Percentiles rank a stretch among this genome's conserved stretches.
Conservation (phyloP, 2,797 vertebrate species). For the Neoniphon sammara region DNA sequence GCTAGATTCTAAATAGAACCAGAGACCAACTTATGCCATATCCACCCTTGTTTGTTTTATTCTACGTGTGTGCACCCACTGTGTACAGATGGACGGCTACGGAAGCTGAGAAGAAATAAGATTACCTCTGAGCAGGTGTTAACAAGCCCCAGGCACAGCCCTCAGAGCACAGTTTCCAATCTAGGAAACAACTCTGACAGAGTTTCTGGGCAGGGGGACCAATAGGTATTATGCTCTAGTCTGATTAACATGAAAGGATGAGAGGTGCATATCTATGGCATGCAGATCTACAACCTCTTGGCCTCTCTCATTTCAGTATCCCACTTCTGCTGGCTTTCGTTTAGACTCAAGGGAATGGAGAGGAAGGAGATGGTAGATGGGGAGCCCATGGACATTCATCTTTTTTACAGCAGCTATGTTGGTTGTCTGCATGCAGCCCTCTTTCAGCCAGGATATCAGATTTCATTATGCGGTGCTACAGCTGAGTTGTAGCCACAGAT, state of each 20-base stretch:
- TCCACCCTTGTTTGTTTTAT: slow-evolving; percentile 5
- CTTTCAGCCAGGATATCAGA: slow-evolving; percentile 58
- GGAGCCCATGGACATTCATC: slow-evolving; percentile 33
- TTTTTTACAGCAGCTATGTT: slow-evolving; percentile 42
- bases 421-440: slow-evolving; percentile 41
- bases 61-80: slow-evolving; percentile 14
- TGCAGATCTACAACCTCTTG: slow-evolving; percentile 20
- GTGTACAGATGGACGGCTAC: neutral
- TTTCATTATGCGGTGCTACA: slow-evolving; percentile 65
- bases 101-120: slow-evolving; percentile 10
- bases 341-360: slow-evolving; percentile 10
- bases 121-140: slow-evolving; percentile 40
- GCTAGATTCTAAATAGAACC: slow-evolving; percentile 29
- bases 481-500: slow-evolving; percentile 39
- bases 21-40: slow-evolving; percentile 32
- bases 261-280: slow-evolving; percentile 36
- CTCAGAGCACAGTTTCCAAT: slow-evolving; percentile 25
- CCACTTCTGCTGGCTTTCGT: neutral
- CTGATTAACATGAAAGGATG: slow-evolving; percentile 40
- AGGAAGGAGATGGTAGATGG: slow-evolving; percentile 18
- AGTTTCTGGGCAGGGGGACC: slow-evolving; percentile 8
- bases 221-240: slow-evolving; percentile 22
- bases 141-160: slow-evolving; percentile 31
- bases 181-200: slow-evolving; percentile 33
- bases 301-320: slow-evolving; percentile 19